phyloP scores from a whole-genome alignment of 2,113 vertebrate species.

The Macrotis lagotis region DNA sequence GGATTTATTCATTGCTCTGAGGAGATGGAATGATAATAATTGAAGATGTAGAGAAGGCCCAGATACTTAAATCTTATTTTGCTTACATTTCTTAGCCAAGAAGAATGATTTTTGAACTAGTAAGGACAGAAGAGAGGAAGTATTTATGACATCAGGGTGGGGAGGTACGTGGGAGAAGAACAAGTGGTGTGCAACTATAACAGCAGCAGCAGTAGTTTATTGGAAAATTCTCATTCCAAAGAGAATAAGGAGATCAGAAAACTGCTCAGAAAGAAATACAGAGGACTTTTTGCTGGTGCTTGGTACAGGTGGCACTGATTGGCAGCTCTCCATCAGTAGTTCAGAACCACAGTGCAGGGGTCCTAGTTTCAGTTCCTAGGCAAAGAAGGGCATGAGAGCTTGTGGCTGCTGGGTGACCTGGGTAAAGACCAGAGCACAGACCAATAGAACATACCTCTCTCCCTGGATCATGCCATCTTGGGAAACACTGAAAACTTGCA shows the following conservation, averaged over 20 bases:
- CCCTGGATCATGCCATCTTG: neutral
- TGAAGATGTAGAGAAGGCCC: neutral
- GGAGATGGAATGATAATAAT: neutral
- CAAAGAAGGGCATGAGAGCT: neutral
- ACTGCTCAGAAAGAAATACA: neutral
- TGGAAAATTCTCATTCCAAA: neutral
- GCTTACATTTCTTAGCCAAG: neutral
- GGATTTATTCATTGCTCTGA: neutral
- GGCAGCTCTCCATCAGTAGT: neutral
- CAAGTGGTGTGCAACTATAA: neutral
- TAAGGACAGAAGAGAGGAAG: neutral
- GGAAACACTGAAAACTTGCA: neutral
- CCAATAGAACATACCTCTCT: neutral
- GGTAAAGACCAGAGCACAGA: neutral
- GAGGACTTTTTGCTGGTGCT: neutral
- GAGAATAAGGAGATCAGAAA: neutral
- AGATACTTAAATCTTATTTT: neutral
- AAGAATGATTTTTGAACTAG: neutral
- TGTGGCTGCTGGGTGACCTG: neutral
- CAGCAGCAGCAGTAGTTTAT: neutral
- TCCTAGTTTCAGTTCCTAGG: neutral
- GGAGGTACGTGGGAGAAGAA: neutral
- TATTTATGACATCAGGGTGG: neutral
- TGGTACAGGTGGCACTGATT: neutral
- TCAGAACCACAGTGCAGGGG: neutral